Evolutionary conservation across 2,888 invertebrate species (phyloP).

Genomic region (Hypselothyrea guttata): DNA sequence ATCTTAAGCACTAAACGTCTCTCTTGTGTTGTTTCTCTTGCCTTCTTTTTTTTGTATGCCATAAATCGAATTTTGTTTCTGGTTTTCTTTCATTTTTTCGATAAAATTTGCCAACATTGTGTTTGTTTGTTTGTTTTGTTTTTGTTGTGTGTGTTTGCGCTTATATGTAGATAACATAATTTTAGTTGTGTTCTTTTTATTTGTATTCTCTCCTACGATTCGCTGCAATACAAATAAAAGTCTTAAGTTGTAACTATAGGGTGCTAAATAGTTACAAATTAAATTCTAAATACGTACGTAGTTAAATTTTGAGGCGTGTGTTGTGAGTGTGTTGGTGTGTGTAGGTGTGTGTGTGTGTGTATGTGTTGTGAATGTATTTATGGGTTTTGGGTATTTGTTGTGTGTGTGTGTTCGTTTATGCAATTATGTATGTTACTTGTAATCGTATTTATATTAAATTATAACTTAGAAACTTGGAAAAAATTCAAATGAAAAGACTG

Average conservation of each 20-base stretch:
- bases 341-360: conserved; percentile 25
- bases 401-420: conserved; percentile 47
- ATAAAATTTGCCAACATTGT: conserved; percentile 74
- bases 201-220: conserved; percentile 62
- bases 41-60: conserved; percentile 60
- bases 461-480: conserved; percentile 73
- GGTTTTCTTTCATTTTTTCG: conserved; percentile 36
- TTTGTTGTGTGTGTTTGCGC: conserved; percentile 67
- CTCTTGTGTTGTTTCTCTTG: too few species aligned
- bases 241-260: conserved; percentile 74
- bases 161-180: conserved; percentile 76
- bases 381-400: conserved; percentile 30
- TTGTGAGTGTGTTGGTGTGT: conserved; percentile 47
- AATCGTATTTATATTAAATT: conserved; percentile 41
- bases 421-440: conserved; percentile 67
- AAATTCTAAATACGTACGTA: conserved; percentile 70
- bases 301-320: conserved; percentile 72
- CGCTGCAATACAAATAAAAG: conserved; percentile 75
- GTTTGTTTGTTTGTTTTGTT: conserved; percentile 51
- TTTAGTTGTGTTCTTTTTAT: conserved; percentile 14
- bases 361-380: conserved; percentile 29
- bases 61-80: conserved; percentile 38
- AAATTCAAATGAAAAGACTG: conserved; percentile 71
- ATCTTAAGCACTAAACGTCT: conserved; percentile 68
- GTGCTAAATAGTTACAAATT: conserved; percentile 75